Evolutionary conservation across 2,888 invertebrate species (phyloP).

Genomic region (Drosophila lacicola): DNA sequence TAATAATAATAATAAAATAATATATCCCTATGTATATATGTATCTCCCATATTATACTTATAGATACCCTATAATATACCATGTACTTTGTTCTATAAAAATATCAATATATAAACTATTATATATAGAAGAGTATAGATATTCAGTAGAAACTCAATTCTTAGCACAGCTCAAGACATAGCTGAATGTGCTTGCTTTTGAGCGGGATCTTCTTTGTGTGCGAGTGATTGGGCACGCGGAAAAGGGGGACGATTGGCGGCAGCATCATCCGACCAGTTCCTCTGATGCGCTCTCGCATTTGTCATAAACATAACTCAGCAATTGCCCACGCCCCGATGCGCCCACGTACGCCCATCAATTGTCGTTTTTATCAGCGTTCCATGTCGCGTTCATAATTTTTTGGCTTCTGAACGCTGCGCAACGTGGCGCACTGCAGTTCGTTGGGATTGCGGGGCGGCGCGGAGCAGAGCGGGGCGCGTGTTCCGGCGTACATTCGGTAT

Average conservation of each 20-base stretch:
- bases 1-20: background rate
- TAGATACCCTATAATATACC: too few relatives aligned
- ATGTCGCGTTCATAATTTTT: slow-evolving; percentile 72
- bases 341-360: slow-evolving; percentile 79
- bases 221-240: background rate
- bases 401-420: slow-evolving; percentile 31
- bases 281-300: slow-evolving; percentile 59
- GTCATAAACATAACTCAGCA: slow-evolving; percentile 80
- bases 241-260: slow-evolving; percentile 20
- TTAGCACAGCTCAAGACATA: background rate
- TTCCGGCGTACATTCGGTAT: slow-evolving; percentile 21
- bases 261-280: slow-evolving; percentile 39
- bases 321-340: slow-evolving; percentile 78
- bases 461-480: background rate
- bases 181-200: background rate
- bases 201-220: background rate
- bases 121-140: too few relatives aligned
- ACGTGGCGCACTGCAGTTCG: too few relatives aligned
- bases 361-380: slow-evolving; percentile 77
- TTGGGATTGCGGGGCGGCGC: too few relatives aligned
- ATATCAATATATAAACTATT: too few relatives aligned
- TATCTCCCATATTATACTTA: too few relatives aligned
- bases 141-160: background rate
- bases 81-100: too few relatives aligned
- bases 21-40: too few relatives aligned